Percentiles rank a stretch among this genome's conserved stretches.
Evolutionary conservation across 2,113 vertebrate genomes (phyloP).

Genomic region (Excalfactoria chinensis): DNA sequence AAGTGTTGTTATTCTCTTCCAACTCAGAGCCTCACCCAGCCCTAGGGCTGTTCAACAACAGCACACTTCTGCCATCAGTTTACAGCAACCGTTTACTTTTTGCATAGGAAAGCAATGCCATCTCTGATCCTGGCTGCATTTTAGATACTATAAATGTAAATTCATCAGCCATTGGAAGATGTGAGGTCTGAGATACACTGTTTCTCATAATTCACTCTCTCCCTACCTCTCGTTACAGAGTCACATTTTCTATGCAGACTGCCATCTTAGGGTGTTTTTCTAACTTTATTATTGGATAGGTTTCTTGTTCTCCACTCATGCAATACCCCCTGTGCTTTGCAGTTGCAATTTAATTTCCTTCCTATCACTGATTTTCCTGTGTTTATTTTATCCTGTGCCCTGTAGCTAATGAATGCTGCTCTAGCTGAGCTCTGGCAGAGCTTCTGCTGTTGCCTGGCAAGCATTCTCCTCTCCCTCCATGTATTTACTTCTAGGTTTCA

Average conservation of each 20-base stretch:
- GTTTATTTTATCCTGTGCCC: slow-evolving; percentile 39
- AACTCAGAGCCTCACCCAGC: background rate
- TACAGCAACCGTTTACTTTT: background rate
- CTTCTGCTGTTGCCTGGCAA: background rate
- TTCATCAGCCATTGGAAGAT: background rate
- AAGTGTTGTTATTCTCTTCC: background rate
- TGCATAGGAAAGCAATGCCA: background rate
- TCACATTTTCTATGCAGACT: background rate
- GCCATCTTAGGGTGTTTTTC: background rate
- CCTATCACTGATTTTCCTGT: background rate
- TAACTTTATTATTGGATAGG: background rate
- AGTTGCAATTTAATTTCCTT: slow-evolving; percentile 25
- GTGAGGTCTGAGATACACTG: background rate
- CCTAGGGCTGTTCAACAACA: background rate
- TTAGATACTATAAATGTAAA: background rate
- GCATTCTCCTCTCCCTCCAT: background rate
- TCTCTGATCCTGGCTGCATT: background rate
- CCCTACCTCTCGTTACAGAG: background rate
- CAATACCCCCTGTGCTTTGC: background rate
- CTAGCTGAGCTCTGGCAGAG: slow-evolving; percentile 47
- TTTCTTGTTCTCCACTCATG: background rate
- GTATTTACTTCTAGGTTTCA: slow-evolving; percentile 16
- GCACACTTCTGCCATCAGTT: accelerated
- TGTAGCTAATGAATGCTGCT: slow-evolving; percentile 30
- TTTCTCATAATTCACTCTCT: background rate